Evolutionary conservation across 2,113 vertebrate species (phyloP).

Genomic region (Myrmecophaga tridactyla): DNA sequence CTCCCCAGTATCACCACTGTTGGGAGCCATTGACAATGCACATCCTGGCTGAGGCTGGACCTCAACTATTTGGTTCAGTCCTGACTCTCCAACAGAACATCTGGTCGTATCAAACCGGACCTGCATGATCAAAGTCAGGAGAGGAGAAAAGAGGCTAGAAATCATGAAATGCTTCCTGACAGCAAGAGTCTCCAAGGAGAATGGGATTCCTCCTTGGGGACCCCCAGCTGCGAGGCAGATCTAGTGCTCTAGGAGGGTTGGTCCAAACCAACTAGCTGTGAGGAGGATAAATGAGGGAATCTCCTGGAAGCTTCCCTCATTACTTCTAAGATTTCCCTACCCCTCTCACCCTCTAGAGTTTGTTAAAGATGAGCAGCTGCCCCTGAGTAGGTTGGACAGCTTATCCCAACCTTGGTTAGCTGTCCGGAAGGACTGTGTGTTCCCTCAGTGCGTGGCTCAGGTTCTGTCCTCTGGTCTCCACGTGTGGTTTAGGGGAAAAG

Average conservation of each 20-base stretch:
- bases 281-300: slow-evolving; percentile 58
- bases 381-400: not conserved
- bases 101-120: slow-evolving; percentile 13
- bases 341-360: not conserved
- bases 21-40: not conserved
- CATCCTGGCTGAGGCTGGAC: not conserved
- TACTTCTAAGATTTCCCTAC: slow-evolving; percentile 48
- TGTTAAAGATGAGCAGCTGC: slow-evolving; percentile 45
- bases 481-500: not conserved
- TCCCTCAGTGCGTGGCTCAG: not conserved
- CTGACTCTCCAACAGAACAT: slow-evolving; percentile 1
- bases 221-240: not conserved
- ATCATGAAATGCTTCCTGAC: slow-evolving; percentile 39
- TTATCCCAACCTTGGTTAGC: not conserved
- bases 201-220: not conserved
- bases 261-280: not conserved
- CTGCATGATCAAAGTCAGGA: slow-evolving; percentile 45
- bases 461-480: not conserved
- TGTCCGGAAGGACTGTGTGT: not conserved
- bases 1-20: not conserved
- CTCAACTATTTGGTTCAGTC: not conserved
- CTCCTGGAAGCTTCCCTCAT: slow-evolving; percentile 33
- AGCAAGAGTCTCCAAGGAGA: not conserved
- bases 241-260: not conserved
- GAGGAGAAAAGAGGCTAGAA: slow-evolving; percentile 40